Conservation (phyloP, 2,888 invertebrate genomes). For the Anoplius nigerrimus region DNA sequence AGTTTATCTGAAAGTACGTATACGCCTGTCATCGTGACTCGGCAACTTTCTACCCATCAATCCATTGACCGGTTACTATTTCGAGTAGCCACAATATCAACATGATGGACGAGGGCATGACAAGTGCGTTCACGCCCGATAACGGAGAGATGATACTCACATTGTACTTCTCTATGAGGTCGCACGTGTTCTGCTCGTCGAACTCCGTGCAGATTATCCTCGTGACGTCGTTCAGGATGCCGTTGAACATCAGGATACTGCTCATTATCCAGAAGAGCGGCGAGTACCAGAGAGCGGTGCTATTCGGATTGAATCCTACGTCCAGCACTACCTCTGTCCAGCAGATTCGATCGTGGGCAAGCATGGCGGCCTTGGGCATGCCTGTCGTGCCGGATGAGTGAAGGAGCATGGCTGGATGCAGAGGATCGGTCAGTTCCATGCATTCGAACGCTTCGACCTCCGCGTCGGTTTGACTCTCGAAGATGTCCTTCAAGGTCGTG, state of each 20-base stretch:
- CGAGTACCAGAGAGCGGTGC: slow-evolving; percentile 52
- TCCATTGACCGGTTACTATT: too few relatives aligned
- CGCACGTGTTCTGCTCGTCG: slow-evolving; percentile 53
- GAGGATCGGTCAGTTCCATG: slow-evolving; percentile 26
- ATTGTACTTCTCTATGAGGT: slow-evolving; percentile 64
- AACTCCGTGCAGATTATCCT: slow-evolving; percentile 54
- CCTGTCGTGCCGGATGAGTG: slow-evolving; percentile 70
- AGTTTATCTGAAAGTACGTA: slow-evolving; percentile 44
- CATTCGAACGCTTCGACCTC: slow-evolving; percentile 53
- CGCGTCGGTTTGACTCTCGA: slow-evolving; percentile 39
- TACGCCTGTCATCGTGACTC: background rate
- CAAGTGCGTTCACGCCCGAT: too few relatives aligned
- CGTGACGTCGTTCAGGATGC: slow-evolving; percentile 26
- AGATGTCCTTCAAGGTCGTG: slow-evolving; percentile 45
- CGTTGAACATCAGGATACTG: slow-evolving; percentile 42
- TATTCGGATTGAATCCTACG: background rate
- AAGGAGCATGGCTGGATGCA: slow-evolving; percentile 55
- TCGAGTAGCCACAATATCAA: too few relatives aligned
- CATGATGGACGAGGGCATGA: too few relatives aligned
- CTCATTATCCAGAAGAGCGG: slow-evolving; percentile 66
- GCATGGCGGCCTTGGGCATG: slow-evolving; percentile 62
- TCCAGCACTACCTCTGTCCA: background rate
- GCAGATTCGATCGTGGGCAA: slow-evolving; percentile 54
- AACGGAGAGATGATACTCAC: too few relatives aligned
- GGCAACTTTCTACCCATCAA: too few relatives aligned